Conservation (phyloP, 2,888 invertebrate genomes). For the Hypena proboscidalis region DNA sequence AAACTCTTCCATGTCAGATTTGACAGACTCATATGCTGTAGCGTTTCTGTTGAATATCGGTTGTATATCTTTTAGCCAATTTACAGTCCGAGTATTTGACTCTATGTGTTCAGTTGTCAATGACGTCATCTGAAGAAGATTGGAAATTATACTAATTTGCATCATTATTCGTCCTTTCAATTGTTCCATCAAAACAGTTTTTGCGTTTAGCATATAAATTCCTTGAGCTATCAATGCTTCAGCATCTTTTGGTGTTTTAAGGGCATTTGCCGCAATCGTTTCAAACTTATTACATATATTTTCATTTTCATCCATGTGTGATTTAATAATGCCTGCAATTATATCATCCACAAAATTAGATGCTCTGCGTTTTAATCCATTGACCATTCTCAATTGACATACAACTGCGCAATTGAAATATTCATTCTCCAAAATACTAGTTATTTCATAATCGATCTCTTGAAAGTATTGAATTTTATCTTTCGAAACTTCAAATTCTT, state of each 20-base stretch:
- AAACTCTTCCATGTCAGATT: conserved; percentile 93
- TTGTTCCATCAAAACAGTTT: conserved; percentile 88
- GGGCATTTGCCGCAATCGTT: conserved; percentile 87
- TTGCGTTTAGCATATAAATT: conserved; percentile 92
- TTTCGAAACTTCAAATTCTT: conserved; percentile 85
- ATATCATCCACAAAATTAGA: conserved; percentile 86
- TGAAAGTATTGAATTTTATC: conserved; percentile 87
- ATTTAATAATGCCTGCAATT: conserved; percentile 86
- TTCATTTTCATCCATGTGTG: conserved; percentile 88
- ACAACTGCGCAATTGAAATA: conserved; percentile 88
- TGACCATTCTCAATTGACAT: conserved; percentile 87
- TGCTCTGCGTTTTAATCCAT: conserved; percentile 85
- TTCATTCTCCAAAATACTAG: conserved; percentile 87
- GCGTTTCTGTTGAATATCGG: conserved; percentile 93
- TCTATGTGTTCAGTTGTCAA: conserved; percentile 90
- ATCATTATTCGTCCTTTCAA: conserved; percentile 89
- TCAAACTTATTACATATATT: conserved; percentile 90
- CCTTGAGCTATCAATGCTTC: conserved; percentile 93
- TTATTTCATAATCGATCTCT: conserved; percentile 85
- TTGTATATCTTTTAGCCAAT: conserved; percentile 93
- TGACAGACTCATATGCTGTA: conserved; percentile 91
- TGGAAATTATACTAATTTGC: conserved; percentile 87
- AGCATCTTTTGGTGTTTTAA: conserved; percentile 91
- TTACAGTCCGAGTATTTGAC: conserved; percentile 91
- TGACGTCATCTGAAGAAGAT: conserved; percentile 91